Evolutionary conservation across 2,113 vertebrate species (phyloP).

Genomic region (Oplegnathus fasciatus): DNA sequence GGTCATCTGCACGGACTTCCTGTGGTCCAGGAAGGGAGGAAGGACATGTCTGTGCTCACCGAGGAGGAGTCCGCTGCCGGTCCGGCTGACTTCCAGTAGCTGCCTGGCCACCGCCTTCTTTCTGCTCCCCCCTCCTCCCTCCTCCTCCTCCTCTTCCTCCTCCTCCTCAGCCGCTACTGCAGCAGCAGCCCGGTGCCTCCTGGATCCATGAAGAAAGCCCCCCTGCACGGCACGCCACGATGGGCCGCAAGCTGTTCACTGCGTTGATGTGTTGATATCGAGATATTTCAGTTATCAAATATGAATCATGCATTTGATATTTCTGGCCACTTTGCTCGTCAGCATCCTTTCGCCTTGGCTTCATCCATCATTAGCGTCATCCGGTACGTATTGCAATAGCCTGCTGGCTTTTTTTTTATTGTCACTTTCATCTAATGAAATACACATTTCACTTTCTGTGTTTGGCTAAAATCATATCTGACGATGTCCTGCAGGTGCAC

Average conservation of each 20-base stretch:
- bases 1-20: constrained; percentile 55
- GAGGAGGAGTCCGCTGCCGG: constrained; percentile 79
- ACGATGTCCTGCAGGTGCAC: constrained; percentile 7
- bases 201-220: constrained; percentile 76
- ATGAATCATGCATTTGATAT: constrained; percentile 89
- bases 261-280: constrained; percentile 82
- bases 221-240: constrained; percentile 72
- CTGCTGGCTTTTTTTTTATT: constrained; percentile 28
- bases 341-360: constrained; percentile 83
- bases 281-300: constrained; percentile 83
- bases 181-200: constrained; percentile 74
- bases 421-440: constrained; percentile 35
- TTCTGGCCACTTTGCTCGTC: constrained; percentile 85
- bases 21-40: constrained; percentile 42
- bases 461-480: neutral
- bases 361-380: constrained; percentile 80
- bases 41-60: constrained; percentile 53
- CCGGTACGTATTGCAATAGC: constrained; percentile 80
- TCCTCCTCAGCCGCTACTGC: constrained; percentile 66
- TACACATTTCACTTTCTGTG: constrained; percentile 10
- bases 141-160: constrained; percentile 28
- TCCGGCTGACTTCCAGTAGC: constrained; percentile 73
- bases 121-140: constrained; percentile 35
- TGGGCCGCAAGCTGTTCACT: constrained; percentile 76
- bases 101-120: constrained; percentile 83